Conservation (phyloP, 2,797 vertebrate genomes). For the Xenops minutus region DNA sequence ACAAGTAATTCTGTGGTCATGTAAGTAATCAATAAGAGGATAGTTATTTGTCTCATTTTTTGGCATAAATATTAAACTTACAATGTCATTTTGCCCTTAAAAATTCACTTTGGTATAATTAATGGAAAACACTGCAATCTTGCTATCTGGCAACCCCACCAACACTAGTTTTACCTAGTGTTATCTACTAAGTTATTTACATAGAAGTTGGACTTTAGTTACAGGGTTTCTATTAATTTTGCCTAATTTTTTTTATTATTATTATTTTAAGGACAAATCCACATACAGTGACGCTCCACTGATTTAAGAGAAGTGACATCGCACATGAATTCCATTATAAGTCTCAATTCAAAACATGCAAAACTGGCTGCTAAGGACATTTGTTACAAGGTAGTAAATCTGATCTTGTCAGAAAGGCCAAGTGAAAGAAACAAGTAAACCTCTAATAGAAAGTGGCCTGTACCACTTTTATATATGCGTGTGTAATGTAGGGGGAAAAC, state of each 20-base stretch:
- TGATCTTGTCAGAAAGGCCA: neutral
- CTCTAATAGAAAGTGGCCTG: neutral
- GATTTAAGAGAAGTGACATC: neutral
- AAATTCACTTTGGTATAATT: neutral
- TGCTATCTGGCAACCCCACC: neutral
- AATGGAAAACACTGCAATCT: neutral
- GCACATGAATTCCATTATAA: neutral
- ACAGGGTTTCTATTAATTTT: neutral
- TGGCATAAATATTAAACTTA: neutral
- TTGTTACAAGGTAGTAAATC: neutral
- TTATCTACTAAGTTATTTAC: neutral
- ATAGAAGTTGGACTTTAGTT: neutral
- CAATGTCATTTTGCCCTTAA: neutral
- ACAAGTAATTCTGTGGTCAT: neutral
- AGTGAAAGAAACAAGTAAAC: neutral
- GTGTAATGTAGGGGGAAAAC: neutral
- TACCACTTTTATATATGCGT: rapidly evolving
- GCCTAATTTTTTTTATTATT: neutral
- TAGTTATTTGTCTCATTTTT: neutral
- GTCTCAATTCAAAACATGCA: neutral
- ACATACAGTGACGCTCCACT: neutral
- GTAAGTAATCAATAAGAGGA: neutral
- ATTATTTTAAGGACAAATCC: neutral
- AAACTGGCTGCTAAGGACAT: neutral
- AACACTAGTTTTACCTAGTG: neutral